These are phyloP conservation scores for Oplegnathus fasciatus DNA, from an alignment of 2,113 vertebrate species.

Conservation along the genomic window DNA sequence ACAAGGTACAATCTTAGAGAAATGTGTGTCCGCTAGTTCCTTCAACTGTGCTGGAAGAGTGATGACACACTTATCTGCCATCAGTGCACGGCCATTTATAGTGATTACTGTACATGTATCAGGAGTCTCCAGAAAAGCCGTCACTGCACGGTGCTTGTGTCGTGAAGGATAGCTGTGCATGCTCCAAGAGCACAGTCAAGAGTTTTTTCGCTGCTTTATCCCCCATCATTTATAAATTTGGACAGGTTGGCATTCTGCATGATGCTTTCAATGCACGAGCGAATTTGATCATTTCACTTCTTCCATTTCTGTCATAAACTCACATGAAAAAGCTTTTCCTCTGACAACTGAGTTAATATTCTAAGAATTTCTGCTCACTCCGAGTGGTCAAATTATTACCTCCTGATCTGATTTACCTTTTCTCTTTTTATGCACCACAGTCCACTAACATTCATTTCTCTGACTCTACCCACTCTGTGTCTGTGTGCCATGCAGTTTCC, in stretches of 20 bases:
- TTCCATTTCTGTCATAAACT: not conserved
- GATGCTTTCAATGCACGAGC: not conserved
- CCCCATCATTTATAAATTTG: not conserved
- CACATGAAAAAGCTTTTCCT: not conserved
- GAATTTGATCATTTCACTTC: not conserved
- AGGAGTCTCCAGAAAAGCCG: not conserved
- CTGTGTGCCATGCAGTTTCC: constrained; percentile 37
- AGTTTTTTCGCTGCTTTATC: not conserved
- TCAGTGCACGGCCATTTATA: not conserved
- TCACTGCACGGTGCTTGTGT: not conserved
- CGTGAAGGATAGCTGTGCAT: not conserved
- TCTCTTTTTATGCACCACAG: not conserved
- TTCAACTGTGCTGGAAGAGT: not conserved
- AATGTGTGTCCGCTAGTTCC: too few relatives aligned
- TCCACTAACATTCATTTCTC: not conserved
- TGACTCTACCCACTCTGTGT: not conserved
- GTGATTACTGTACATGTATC: not conserved
- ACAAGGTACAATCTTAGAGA: too few relatives aligned
- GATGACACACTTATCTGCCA: not conserved
- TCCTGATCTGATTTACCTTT: not conserved
- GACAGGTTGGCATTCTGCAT: not conserved
- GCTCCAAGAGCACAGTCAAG: not conserved
- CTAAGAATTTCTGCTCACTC: not conserved
- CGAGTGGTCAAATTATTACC: not conserved
- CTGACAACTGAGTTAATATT: not conserved